Base-by-base conservation (phyloP, 2,888 invertebrate species). In the Erebia ligea region DNA sequence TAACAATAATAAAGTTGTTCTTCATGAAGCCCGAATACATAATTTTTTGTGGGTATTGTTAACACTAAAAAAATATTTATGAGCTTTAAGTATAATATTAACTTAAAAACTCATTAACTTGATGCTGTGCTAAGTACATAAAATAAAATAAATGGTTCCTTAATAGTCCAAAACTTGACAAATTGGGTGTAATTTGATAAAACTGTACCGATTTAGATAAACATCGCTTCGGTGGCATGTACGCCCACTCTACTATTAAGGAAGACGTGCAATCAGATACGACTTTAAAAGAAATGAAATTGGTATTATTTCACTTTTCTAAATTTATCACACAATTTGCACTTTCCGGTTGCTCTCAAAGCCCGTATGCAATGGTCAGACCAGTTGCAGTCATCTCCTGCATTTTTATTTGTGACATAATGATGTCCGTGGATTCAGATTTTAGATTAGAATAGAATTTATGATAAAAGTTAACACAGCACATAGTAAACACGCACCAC, bases 161-260 rank as follows among this genome's bases (percentile, higher is more conserved):
- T 45, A 45, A 66, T 21, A 57, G 19, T n/a, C 21, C 2, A 66
- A n/a, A 50, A 34, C 19, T 57, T 58, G 67, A 67, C 67, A 67
- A 58, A 67, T 67, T 58, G 54, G 48, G 11, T 15, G 45, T 57
- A 48, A 25, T 67, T 58, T 67, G 34, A 58, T 48, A 45, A 67
- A 67, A 70, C 64, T 67, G 70, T 75, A 74, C 68, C 77, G 77
- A 84, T 83, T 78, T 78, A 82, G 81, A 67, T 67, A 58, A 52
- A 81, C 80, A 76, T 81, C 81, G 81, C 76, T 74, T 77, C 79
- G 80, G 80, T 76, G 77, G 81, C 81, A 80, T 81, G 79, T 78
- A 82, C 85, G 82, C 84, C 84, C 82, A 81, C 74, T 73, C 58
- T 67, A 52, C 54, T 34, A 34, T 65, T 71, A 65, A 52, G 58